Base-by-base conservation (phyloP, 2,888 invertebrate genomes). In the Tetanocera ferruginea region DNA sequence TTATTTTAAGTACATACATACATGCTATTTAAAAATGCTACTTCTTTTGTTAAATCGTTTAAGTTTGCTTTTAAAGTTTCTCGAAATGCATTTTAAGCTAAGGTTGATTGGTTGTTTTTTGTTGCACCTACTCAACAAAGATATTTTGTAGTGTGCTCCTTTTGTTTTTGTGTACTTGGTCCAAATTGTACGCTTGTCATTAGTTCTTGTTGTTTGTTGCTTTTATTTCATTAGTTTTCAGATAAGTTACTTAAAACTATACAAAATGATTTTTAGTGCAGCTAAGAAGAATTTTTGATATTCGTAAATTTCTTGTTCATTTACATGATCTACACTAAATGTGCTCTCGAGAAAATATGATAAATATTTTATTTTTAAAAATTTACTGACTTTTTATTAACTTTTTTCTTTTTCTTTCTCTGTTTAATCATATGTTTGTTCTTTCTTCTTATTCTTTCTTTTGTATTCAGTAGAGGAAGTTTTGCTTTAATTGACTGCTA, bases 181-280 rank as follows among this genome's bases (percentile, higher is more conserved):
- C 76, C 76, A 76, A 76, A 71, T 70, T 71, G 70, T 70, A 51
- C 60, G 71, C 62, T 49, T 60, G 62, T 66, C 57, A 60, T 60
- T 57, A 57, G 57, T 60, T 60, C 37, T 31, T 23, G 31, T 57
- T 17, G 9, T 69, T 23, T 69, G 28, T 23, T 51, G 43, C 43
- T 69, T 1, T n/a, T 62, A n/a, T 31, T 23, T 14, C 25, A 28
- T n/a, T 11, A 28, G 19, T 19, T 34, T 19, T 28, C 31, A 19
- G 19, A 23, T 43, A 2, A 43, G 43, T 49, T 23, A 9, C 17
- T 23, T 23, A 49, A 49, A 14, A 19, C 28, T 69, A 49, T 43
- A 25, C 23, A 19, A 49, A 69, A 28, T 49, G 19, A 43, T 69
- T 49, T 43, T 19, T 6, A 19, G 23, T 66, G 34, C 43, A 69